These are phyloP conservation scores for Xenops minutus DNA, from an alignment of 2,797 vertebrate genomes.

Conservation along the genomic window DNA sequence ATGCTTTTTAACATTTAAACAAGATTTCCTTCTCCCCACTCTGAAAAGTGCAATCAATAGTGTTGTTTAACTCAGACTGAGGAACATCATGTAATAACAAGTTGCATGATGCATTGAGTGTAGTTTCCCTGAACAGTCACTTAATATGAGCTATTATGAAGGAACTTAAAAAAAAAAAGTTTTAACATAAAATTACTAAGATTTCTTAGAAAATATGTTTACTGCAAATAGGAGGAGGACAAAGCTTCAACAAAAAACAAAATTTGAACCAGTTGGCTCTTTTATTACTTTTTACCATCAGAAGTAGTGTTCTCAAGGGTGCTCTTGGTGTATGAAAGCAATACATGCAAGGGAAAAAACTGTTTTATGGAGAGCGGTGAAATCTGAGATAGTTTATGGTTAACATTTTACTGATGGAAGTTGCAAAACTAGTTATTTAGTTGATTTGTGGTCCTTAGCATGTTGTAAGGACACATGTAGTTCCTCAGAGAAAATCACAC, in stretches of 20 bases:
- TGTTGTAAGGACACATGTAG: fast-evolving
- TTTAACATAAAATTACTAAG: background rate
- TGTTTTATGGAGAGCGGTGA: background rate
- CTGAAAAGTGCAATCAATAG: background rate
- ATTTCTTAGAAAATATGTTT: background rate
- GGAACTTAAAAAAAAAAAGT: background rate
- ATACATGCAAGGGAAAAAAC: background rate
- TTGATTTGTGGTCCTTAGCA: background rate
- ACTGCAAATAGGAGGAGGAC: background rate
- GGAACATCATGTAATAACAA: background rate
- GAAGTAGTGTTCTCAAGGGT: background rate
- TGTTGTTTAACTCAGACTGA: background rate
- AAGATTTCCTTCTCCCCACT: background rate
- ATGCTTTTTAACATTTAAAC: background rate
- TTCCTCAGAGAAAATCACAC: background rate
- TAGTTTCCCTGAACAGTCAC: background rate
- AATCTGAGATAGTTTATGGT: background rate
- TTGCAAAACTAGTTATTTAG: background rate
- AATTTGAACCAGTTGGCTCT: background rate
- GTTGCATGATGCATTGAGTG: background rate
- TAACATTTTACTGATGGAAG: background rate
- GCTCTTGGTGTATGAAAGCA: background rate
- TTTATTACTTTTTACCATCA: background rate
- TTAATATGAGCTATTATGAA: background rate
- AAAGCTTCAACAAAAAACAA: background rate